phyloP scores from a whole-genome alignment of 2,797 vertebrate species.

The Enoplosus armatus region DNA sequence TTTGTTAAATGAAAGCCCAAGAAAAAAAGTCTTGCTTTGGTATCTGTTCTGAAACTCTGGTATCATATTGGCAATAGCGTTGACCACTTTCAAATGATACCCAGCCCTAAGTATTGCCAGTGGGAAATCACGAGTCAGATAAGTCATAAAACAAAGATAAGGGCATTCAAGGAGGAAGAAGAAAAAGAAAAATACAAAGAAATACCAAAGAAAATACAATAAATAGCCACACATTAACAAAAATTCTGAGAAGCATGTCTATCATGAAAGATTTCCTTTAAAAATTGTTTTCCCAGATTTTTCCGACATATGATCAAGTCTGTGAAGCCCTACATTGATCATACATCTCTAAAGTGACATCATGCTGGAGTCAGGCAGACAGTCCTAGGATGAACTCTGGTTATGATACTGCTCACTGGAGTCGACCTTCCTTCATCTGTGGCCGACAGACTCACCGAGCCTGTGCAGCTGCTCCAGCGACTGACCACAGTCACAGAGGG shows the following conservation, averaged over 20 bases:
- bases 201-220: neutral
- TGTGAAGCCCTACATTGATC: neutral
- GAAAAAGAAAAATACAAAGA: too few species aligned
- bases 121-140: neutral
- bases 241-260: neutral
- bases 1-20: too few species aligned
- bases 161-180: neutral
- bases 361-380: neutral
- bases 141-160: neutral
- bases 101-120: neutral
- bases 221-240: too few species aligned
- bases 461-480: slow-evolving; percentile 57
- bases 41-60: neutral
- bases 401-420: slow-evolving; percentile 20
- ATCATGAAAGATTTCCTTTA: neutral
- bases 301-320: neutral
- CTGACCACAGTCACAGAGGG: slow-evolving; percentile 41
- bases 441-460: slow-evolving; percentile 14
- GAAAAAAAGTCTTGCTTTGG: neutral
- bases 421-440: slow-evolving; percentile 51
- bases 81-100: neutral
- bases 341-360: slow-evolving; percentile 5
- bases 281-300: neutral
- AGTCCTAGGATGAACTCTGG: slow-evolving; percentile 39
- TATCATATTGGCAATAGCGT: neutral